These are phyloP conservation scores for Luscinia luscinia DNA, from an alignment of 2,797 vertebrate genomes.

Conservation along the genomic window DNA sequence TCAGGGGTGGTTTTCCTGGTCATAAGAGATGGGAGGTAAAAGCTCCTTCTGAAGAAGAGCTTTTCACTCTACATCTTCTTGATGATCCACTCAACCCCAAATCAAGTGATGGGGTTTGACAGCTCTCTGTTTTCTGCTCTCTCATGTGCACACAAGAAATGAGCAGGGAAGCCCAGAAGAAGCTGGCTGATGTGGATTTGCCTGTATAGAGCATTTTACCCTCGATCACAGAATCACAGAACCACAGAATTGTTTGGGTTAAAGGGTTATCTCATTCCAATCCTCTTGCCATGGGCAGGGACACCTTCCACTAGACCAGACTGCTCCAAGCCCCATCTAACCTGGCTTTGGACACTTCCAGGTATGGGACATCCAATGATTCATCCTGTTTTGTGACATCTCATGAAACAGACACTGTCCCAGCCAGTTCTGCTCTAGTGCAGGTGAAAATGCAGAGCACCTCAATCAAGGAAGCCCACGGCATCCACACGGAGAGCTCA, in stretches of 20 bases:
- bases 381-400: neutral
- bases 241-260: neutral
- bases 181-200: neutral
- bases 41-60: neutral
- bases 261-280: neutral
- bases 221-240: neutral
- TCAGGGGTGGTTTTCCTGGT: neutral
- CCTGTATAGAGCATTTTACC: neutral
- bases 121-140: neutral
- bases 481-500: neutral
- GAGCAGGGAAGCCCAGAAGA: neutral
- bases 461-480: rapidly evolving
- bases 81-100: neutral
- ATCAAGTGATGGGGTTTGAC: neutral
- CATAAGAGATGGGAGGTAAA: neutral
- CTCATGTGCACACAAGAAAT: neutral
- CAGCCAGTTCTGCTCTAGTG: neutral
- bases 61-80: neutral
- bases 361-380: neutral
- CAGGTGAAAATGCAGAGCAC: neutral
- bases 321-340: neutral
- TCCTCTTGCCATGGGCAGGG: neutral
- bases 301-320: neutral
- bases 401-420: neutral
- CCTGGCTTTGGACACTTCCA: neutral